phyloP scores from a whole-genome alignment of 2,797 vertebrate species.

The Chloroceryle amazona region DNA sequence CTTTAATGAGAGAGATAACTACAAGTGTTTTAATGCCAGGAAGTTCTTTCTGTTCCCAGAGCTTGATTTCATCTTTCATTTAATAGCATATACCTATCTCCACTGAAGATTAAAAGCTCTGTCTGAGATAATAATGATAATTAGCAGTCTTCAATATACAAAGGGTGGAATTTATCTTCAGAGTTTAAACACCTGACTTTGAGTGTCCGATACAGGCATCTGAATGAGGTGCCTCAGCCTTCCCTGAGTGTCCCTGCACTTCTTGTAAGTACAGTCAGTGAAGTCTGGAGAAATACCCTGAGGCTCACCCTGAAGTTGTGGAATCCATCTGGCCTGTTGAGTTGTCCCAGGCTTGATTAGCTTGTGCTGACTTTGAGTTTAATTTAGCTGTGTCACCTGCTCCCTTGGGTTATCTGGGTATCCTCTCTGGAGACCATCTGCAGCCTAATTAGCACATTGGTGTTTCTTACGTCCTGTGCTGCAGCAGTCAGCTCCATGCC shows the following conservation, averaged over 20 bases:
- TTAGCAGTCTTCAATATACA: not conserved
- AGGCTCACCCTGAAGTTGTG: not conserved
- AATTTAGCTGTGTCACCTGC: not conserved
- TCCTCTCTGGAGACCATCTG: not conserved
- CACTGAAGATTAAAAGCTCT: not conserved
- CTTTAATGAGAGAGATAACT: not conserved
- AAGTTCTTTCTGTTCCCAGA: not conserved
- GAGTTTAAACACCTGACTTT: not conserved
- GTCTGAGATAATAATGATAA: not conserved
- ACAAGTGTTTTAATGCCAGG: not conserved
- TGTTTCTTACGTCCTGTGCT: not conserved
- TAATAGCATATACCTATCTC: not conserved
- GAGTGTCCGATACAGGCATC: not conserved
- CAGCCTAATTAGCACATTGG: not conserved
- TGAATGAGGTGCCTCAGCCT: not conserved
- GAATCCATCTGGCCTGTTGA: not conserved
- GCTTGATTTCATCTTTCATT: not conserved
- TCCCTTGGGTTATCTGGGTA: not conserved
- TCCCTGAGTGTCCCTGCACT: not conserved
- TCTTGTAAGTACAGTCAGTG: not conserved
- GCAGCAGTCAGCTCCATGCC: not conserved
- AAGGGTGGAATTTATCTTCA: not conserved
- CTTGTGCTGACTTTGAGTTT: not conserved
- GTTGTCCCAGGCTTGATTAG: not conserved
- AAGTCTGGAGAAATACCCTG: not conserved